Evolutionary conservation across 2,888 invertebrate genomes (phyloP).

Genomic region (Maniola hyperantus): DNA sequence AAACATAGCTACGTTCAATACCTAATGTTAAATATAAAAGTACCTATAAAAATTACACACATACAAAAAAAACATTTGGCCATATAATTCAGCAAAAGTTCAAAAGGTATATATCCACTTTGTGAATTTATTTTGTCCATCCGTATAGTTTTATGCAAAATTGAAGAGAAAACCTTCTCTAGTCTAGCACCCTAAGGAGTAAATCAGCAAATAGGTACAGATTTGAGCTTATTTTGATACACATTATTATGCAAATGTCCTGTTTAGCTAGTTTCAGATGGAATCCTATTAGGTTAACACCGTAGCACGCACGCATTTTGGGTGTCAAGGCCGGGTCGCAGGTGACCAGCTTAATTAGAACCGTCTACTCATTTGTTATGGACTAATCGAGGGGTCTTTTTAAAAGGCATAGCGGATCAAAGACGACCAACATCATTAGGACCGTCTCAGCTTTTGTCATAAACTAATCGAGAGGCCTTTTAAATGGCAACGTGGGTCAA

Average conservation of each 20-base stretch:
- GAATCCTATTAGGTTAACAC: slow-evolving; percentile 36
- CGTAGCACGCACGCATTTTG: slow-evolving; percentile 42
- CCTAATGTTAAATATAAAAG: no score
- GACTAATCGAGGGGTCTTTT: slow-evolving; percentile 19
- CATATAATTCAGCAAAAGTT: no score
- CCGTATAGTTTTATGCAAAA: no score
- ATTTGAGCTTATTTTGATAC: slow-evolving; percentile 34
- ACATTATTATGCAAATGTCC: slow-evolving; percentile 40
- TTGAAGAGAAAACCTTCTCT: no score
- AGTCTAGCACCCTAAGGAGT: neutral
- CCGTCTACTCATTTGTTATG: slow-evolving; percentile 16
- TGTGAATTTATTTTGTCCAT: no score
- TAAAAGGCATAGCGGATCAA: slow-evolving; percentile 2
- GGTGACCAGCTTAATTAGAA: slow-evolving; percentile 31
- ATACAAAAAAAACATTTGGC: no score
- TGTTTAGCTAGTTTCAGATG: slow-evolving; percentile 32
- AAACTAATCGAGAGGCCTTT: neutral
- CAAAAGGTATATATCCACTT: no score
- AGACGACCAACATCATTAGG: neutral
- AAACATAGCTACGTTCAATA: no score
- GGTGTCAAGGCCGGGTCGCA: slow-evolving; percentile 44
- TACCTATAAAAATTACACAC: no score
- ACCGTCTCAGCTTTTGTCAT: neutral
- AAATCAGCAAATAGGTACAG: slow-evolving; percentile 18
- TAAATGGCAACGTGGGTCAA: neutral